phyloP scores from a whole-genome alignment of 2,888 invertebrate species.

The Pherbina coryleti region DNA sequence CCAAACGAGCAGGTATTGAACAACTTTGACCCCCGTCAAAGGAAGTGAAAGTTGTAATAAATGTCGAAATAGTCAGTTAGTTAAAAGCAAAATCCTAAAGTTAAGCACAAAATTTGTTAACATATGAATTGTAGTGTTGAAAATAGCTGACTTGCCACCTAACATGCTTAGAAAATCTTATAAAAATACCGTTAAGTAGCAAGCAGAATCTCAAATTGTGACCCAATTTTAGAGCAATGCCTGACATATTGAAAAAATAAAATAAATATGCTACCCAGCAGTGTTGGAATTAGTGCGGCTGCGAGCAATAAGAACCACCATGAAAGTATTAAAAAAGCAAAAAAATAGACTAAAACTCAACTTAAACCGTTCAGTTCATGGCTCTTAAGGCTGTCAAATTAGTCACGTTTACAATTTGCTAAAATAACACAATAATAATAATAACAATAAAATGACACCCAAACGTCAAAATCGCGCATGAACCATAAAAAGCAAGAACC shows the following conservation, averaged over 20 bases:
- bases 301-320: not conserved
- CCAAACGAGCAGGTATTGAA: no score
- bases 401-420: constrained; percentile 25
- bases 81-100: no score
- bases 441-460: constrained; percentile 19
- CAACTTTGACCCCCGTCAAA: no score
- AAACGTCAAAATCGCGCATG: constrained; percentile 13
- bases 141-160: no score
- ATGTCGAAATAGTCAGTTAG: no score
- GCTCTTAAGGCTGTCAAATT: constrained; percentile 17
- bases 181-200: no score
- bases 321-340: not conserved
- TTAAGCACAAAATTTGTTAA: no score
- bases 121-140: no score
- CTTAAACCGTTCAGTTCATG: not conserved
- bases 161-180: no score
- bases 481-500: not conserved
- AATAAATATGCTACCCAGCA: not conserved
- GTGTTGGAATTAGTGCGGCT: not conserved
- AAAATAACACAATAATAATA: constrained; percentile 15
- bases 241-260: not conserved
- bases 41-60: no score
- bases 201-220: no score
- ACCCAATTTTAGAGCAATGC: no score
- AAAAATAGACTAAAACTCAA: not conserved